These are phyloP conservation scores for Numida meleagris DNA, from an alignment of 2,113 vertebrate genomes.

Conservation along the genomic window DNA sequence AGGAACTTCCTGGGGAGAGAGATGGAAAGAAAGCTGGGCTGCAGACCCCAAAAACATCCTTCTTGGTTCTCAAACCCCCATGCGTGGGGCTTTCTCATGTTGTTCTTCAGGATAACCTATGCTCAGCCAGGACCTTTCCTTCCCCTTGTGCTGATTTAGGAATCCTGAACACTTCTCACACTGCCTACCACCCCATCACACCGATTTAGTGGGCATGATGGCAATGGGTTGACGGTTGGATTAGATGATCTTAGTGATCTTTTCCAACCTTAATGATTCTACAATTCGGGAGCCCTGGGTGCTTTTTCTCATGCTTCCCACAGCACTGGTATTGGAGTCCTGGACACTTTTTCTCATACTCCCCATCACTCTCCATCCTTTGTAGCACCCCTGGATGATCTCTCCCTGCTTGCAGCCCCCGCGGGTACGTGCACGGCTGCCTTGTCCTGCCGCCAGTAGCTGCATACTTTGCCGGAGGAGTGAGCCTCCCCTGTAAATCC, in stretches of 20 bases:
- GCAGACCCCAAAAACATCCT: not conserved
- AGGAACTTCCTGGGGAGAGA: constrained; percentile 85
- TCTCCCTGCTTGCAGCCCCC: not conserved
- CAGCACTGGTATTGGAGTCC: not conserved
- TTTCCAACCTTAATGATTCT: too few relatives aligned
- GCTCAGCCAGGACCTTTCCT: not conserved
- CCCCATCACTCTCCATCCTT: not conserved
- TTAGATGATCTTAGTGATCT: too few relatives aligned
- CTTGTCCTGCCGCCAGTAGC: constrained; percentile 5
- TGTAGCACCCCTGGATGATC: not conserved
- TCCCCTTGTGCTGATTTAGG: not conserved
- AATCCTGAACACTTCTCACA: not conserved
- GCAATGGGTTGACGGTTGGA: too few relatives aligned
- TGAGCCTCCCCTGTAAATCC: constrained; percentile 28
- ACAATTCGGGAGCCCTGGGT: not conserved
- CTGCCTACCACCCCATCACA: not conserved
- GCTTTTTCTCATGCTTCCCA: not conserved
- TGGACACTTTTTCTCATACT: not conserved
- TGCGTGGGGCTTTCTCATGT: fast-evolving
- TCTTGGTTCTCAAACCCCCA: not conserved
- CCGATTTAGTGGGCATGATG: not conserved
- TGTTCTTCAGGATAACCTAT: fast-evolving
- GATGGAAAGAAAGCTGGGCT: not conserved
- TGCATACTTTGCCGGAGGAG: constrained; percentile 13
- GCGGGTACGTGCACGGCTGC: not conserved